Conservation (phyloP, 2,888 invertebrate genomes). For the Aradus depressus region DNA sequence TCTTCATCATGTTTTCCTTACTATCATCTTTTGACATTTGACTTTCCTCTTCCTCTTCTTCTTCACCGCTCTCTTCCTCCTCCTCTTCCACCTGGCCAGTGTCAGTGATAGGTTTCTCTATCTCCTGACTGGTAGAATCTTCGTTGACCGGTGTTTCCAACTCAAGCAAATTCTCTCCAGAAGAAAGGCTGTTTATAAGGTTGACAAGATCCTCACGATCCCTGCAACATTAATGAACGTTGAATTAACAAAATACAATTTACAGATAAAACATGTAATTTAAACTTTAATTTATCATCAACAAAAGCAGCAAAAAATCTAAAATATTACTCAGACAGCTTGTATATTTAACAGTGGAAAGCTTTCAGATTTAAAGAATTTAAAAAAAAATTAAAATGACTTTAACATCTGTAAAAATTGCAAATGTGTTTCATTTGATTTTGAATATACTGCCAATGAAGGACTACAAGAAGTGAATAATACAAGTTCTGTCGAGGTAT, state of each 20-base stretch:
- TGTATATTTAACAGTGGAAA: too few relatives aligned
- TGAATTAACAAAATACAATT: too few relatives aligned
- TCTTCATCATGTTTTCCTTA: constrained; percentile 31
- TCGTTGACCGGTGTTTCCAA: constrained; percentile 49
- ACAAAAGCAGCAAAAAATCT: not conserved
- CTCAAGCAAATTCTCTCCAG: constrained; percentile 45
- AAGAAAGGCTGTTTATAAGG: constrained; percentile 61
- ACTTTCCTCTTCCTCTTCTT: constrained; percentile 33
- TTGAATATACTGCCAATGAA: too few relatives aligned
- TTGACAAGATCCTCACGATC: constrained; percentile 67
- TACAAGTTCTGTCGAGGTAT: too few relatives aligned
- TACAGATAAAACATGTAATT: not conserved
- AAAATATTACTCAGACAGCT: too few relatives aligned
- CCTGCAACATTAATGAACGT: constrained; percentile 41
- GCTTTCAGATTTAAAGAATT: too few relatives aligned
- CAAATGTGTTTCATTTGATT: too few relatives aligned
- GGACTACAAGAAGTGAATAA: too few relatives aligned
- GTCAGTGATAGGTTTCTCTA: constrained; percentile 43
- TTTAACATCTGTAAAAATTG: too few relatives aligned
- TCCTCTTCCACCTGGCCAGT: constrained; percentile 38
- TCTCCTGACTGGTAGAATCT: constrained; percentile 51
- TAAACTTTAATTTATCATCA: not conserved
- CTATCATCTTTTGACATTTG: constrained; percentile 29
- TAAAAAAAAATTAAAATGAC: too few relatives aligned
- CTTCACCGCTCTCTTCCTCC: constrained; percentile 22